Evolutionary conservation across 2,797 vertebrate species (phyloP), one percentile per base, ranked within the genome.

Genomic region (Sarcoramphus papa): DNA sequence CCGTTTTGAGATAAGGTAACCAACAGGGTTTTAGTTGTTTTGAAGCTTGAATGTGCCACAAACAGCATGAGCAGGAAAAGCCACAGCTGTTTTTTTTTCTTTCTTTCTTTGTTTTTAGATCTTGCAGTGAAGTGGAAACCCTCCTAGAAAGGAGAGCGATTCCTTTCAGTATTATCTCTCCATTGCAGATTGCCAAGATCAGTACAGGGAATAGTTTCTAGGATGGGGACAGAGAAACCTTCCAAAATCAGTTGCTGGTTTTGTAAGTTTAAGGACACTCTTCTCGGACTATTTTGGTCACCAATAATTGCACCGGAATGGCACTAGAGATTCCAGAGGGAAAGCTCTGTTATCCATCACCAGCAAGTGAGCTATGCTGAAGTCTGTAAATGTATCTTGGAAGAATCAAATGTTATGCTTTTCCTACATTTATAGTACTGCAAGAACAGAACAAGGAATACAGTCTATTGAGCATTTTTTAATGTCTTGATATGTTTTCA

Each of bases 321-420:
- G 62, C 65, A 91, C 73, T 76, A 85, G 67, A 85, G 67, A 93
- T 89, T 85, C 74, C 88, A 93, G 59, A 93, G 63, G 47, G 51
- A 92, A 92, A 88, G 59, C 45, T 92, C 92, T 91, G 87, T 37
- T 95, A 87, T 24, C 72, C 79, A 78, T 92, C 87, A 95, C 30
- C 2, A 4, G 53, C 83, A 86, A 83, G 57, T 43, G 43, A 95
- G 76, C 59, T 75, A 47, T 0, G 0, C 22, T 63, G 45, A 92
- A 15, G 77, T 80, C 41, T 56, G 20, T 16, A 88, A 72, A 78
- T 24, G 16, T 4, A 62, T 23, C 78, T 60, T 20, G 1, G 56
- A 83, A 74, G 9, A 92, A 86, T 16, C 56, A 67, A 43, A 19
- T 2, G 11, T 21, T 69, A 31, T 4, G 12, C 19, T 91, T 88